Percentiles rank a stretch among this genome's conserved stretches.
Conservation (phyloP, 2,797 vertebrate genomes). For the Hydrocynus forskahlii region DNA sequence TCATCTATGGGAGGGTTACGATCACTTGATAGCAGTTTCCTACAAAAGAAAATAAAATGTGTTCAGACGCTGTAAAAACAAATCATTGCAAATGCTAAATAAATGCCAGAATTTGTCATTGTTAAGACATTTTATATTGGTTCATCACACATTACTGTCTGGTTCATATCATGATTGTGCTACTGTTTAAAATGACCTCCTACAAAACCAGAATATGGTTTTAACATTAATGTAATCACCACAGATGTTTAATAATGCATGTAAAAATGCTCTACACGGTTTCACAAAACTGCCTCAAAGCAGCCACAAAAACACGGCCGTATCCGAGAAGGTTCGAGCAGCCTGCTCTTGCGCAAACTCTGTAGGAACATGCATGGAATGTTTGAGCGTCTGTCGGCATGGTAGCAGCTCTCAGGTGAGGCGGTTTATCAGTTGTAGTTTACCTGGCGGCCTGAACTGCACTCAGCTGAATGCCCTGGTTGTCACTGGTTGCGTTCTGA, state of each 20-base stretch:
- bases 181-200: too few species aligned
- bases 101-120: too few species aligned
- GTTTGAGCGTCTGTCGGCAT: background rate
- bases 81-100: background rate
- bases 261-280: background rate
- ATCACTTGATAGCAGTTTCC: slow-evolving; percentile 98
- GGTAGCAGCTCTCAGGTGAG: background rate
- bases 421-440: slow-evolving; percentile 32
- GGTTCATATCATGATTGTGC: too few species aligned
- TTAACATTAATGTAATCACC: too few species aligned
- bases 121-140: too few species aligned
- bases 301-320: background rate
- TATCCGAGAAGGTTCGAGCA: background rate
- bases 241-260: too few species aligned
- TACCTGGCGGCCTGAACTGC: slow-evolving; percentile 98
- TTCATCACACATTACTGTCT: too few species aligned
- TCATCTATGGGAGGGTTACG: slow-evolving; percentile 99
- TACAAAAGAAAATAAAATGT: slow-evolving; percentile 63
- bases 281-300: background rate
- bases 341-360: slow-evolving; percentile 16
- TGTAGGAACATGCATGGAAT: background rate
- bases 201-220: too few species aligned
- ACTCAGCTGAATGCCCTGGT: slow-evolving; percentile 96
- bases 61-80: background rate
- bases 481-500: slow-evolving; percentile 98